Percentiles rank a stretch among this genome's conserved stretches.
These are phyloP conservation scores for Cheilosia vulpina DNA, from an alignment of 2,888 invertebrate species.

Conservation along the genomic window DNA sequence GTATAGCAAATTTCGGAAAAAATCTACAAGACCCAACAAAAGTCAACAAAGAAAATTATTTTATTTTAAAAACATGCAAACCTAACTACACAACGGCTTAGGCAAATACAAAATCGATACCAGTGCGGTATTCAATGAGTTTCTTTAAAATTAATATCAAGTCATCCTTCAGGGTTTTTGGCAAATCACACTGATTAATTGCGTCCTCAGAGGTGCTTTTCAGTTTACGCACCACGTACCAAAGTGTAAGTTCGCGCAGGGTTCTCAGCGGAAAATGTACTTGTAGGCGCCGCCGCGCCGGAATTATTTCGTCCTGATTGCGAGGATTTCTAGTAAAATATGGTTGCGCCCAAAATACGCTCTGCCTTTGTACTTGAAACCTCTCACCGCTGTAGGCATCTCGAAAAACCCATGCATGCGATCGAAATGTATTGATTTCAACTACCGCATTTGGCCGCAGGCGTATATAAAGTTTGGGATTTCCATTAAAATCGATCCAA, in stretches of 20 bases:
- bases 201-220: conserved; percentile 33
- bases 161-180: conserved; percentile 50
- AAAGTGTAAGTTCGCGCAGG: conserved; percentile 79
- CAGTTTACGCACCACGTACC: conserved; percentile 75
- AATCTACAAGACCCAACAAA: not conserved
- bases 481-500: conserved; percentile 91
- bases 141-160: conserved; percentile 31
- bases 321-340: conserved; percentile 78
- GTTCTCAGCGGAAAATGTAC: conserved; percentile 81
- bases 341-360: conserved; percentile 84
- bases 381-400: conserved; percentile 88
- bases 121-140: conserved; percentile 35
- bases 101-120: not conserved
- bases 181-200: conserved; percentile 39
- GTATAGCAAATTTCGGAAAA: too few species aligned
- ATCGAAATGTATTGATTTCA: conserved; percentile 89
- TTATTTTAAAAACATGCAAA: not conserved
- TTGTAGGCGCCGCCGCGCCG: conserved; percentile 77
- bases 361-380: conserved; percentile 85
- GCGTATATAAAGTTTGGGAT: conserved; percentile 86
- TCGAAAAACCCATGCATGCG: conserved; percentile 94
- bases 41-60: not conserved
- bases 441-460: conserved; percentile 84
- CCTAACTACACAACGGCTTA: not conserved
- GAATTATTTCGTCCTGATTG: conserved; percentile 76